A percentile compares a stretch with the other conserved stretches of the same genome.
Evolutionary conservation across 2,113 vertebrate genomes (phyloP).

Genomic region (Cyprinodon tularosa): DNA sequence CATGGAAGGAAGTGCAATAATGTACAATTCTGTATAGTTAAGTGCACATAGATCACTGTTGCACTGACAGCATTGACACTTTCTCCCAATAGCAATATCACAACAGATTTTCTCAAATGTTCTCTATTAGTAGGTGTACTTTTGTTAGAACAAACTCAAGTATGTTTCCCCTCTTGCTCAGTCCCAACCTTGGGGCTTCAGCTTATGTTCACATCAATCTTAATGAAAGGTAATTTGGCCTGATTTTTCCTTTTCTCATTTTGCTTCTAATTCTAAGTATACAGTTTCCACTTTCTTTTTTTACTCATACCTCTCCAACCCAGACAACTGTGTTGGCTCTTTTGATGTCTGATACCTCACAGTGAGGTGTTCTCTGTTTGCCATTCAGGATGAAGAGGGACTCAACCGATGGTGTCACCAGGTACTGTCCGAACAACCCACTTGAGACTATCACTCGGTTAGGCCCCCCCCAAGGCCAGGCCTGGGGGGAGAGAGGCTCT

Average conservation of each 20-base stretch:
- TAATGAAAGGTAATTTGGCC: constrained; percentile 67
- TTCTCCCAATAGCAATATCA: constrained; percentile 75
- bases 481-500: constrained; percentile 79
- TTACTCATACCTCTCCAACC: constrained; percentile 94
- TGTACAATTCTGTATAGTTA: constrained; percentile 76
- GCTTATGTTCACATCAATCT: constrained; percentile 69
- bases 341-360: constrained; percentile 91
- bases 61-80: constrained; percentile 79
- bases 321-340: constrained; percentile 90
- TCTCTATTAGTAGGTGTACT: constrained; percentile 73
- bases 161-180: constrained; percentile 65
- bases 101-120: constrained; percentile 69
- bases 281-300: constrained; percentile 21
- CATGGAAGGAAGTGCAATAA: constrained; percentile 81
- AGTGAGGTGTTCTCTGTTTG: constrained; percentile 86
- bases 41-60: constrained; percentile 82
- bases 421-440: constrained; percentile 93
- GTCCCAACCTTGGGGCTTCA: constrained; percentile 78
- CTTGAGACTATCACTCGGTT: constrained; percentile 89
- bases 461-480: constrained; percentile 86
- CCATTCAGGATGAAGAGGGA: constrained; percentile 92
- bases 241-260: constrained; percentile 42
- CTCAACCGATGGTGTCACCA: constrained; percentile 87
- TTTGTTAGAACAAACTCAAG: constrained; percentile 75
- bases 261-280: constrained; percentile 16